Evolutionary conservation across 2,888 invertebrate genomes (phyloP).

Genomic region (Acanthosepion pharaonis): DNA sequence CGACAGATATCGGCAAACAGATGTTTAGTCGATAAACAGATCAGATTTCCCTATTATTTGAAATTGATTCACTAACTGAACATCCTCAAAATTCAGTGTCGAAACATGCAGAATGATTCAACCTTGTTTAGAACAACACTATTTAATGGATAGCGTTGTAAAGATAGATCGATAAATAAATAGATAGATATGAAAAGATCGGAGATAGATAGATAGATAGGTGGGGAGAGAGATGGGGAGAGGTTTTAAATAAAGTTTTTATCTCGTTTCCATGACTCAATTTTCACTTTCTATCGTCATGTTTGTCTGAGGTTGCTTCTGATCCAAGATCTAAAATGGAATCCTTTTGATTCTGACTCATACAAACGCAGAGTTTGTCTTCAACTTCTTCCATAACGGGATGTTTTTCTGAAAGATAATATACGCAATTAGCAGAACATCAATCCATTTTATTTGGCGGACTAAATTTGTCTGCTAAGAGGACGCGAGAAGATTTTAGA

Average conservation of each 20-base stretch:
- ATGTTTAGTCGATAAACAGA: background rate
- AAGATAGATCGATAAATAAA: background rate
- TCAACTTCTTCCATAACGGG: background rate
- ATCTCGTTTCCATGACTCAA: background rate
- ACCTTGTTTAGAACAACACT: background rate
- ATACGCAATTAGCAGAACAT: background rate
- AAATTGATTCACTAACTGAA: background rate
- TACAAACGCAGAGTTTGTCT: background rate
- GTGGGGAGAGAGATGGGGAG: too few species aligned
- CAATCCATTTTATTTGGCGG: background rate
- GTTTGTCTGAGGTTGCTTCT: background rate
- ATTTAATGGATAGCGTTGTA: background rate
- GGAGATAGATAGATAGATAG: background rate
- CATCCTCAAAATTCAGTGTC: background rate
- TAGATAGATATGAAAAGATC: too few species aligned
- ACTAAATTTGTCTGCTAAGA: background rate
- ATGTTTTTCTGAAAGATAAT: background rate
- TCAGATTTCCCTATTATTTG: background rate
- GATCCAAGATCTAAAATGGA: slow-evolving; percentile 18
- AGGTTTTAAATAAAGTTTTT: background rate
- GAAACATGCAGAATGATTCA: background rate
- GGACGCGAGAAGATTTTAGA: background rate
- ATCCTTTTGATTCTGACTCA: background rate
- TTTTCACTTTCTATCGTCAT: background rate
- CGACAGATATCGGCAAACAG: background rate